These are phyloP conservation scores for Dione vanillae DNA, from an alignment of 2,888 invertebrate species.

Conservation along the genomic window DNA sequence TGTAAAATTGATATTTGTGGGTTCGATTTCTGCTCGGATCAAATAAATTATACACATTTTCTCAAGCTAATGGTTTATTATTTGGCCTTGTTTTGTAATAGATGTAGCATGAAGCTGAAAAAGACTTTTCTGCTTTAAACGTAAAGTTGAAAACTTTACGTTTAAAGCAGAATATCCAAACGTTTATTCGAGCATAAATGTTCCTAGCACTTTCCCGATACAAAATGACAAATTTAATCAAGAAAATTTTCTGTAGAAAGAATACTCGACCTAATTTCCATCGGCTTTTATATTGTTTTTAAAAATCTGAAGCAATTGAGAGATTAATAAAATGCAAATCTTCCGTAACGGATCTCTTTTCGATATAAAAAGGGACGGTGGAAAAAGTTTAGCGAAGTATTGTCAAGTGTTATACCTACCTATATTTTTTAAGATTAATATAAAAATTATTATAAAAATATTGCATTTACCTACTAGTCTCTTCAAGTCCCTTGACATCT, in stretches of 20 bases:
- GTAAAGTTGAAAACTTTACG: too few relatives aligned
- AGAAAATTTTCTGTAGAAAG: slow-evolving; percentile 25
- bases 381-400: slow-evolving; percentile 7
- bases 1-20: too few relatives aligned
- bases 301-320: slow-evolving; percentile 28
- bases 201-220: slow-evolving; percentile 14
- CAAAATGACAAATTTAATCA: slow-evolving; percentile 35
- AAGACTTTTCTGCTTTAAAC: too few relatives aligned
- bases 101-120: too few relatives aligned
- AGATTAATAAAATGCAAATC: slow-evolving; percentile 40
- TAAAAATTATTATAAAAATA: not conserved
- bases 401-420: slow-evolving; percentile 8
- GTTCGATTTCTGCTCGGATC: too few relatives aligned
- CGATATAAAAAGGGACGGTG: slow-evolving; percentile 26
- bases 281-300: slow-evolving; percentile 34
- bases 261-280: slow-evolving; percentile 32
- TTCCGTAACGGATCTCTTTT: slow-evolving; percentile 33
- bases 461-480: too few relatives aligned
- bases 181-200: not conserved
- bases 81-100: too few relatives aligned
- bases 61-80: too few relatives aligned
- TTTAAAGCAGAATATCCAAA: slow-evolving; percentile 1
- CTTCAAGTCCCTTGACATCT: too few relatives aligned
- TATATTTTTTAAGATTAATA: not conserved
- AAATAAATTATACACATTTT: too few relatives aligned